A percentile compares a stretch with the other conserved stretches of the same genome.
These are phyloP conservation scores for Suillia variegata DNA, from an alignment of 2,888 invertebrate genomes.

Conservation along the genomic window DNA sequence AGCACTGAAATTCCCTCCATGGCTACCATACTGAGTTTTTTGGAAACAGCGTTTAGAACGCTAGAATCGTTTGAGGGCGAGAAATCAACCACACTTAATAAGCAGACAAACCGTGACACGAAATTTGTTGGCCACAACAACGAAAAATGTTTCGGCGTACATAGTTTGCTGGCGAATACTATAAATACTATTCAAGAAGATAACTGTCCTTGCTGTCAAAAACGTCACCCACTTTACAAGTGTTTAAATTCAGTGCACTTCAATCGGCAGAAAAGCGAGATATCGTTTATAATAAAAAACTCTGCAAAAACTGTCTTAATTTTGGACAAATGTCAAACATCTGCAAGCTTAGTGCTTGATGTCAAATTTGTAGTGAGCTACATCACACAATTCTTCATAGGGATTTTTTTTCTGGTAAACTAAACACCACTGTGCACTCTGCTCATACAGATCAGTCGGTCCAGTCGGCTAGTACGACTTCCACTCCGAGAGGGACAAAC, in stretches of 20 bases:
- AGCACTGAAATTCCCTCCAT: conserved; percentile 3
- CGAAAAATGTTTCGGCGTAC: too few species aligned
- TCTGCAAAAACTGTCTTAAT: background rate
- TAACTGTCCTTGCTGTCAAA: conserved; percentile 6
- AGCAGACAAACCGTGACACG: too few species aligned
- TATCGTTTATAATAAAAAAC: background rate
- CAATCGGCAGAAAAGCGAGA: background rate
- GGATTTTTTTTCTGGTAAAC: background rate
- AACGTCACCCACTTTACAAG: background rate
- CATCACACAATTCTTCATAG: conserved; percentile 4
- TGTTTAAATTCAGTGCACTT: background rate
- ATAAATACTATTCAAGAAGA: background rate
- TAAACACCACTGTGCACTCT: too few species aligned
- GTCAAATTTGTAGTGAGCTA: background rate
- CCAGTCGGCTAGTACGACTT: too few species aligned
- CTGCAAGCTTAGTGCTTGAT: background rate
- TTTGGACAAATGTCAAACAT: background rate
- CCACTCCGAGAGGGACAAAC: too few species aligned
- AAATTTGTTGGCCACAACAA: too few species aligned
- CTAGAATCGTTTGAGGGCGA: too few species aligned
- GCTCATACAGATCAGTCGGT: too few species aligned
- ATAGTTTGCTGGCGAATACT: background rate
- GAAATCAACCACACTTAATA: too few species aligned
- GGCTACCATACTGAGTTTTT: background rate
- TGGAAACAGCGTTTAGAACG: too few species aligned